These are phyloP conservation scores for Hoplostethus mediterraneus DNA, from an alignment of 2,797 vertebrate species.

Conservation along the genomic window DNA sequence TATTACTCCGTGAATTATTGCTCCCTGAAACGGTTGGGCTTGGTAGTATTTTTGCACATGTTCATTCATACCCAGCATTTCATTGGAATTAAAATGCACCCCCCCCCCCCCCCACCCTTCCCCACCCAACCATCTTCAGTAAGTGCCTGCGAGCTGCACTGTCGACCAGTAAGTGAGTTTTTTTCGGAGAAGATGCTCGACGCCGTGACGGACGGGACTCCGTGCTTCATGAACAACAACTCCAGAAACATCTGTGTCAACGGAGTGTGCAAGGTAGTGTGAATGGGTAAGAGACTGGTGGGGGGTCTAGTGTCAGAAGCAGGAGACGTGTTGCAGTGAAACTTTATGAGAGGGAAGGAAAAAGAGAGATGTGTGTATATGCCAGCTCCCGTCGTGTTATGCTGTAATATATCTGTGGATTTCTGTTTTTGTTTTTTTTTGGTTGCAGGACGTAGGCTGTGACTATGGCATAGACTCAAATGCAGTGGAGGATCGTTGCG, in stretches of 20 bases:
- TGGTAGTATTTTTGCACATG: background rate
- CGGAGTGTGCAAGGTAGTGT: conserved; percentile 99
- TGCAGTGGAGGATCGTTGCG: conserved; percentile 94
- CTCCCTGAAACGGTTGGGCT: background rate
- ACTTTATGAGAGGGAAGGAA: conserved; percentile 6
- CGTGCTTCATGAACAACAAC: conserved; percentile 92
- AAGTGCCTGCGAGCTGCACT: conserved; percentile 94
- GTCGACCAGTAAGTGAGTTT: conserved; percentile 87
- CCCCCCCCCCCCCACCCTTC: no score
- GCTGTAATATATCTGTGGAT: conserved; percentile 66
- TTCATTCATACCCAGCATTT: background rate
- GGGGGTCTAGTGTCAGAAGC: conserved; percentile 22
- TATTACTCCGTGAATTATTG: background rate
- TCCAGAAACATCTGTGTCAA: conserved; percentile 96
- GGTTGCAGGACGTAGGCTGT: conserved; percentile 90
- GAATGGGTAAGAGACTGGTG: conserved; percentile 89
- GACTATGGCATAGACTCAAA: conserved; percentile 97
- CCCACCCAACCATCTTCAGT: conserved; percentile 68
- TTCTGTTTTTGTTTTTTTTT: conserved; percentile 43
- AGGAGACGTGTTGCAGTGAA: conserved; percentile 20
- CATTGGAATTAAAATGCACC: background rate
- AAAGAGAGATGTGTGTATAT: background rate
- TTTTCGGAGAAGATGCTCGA: conserved; percentile 98
- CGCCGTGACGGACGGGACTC: conserved; percentile 93
- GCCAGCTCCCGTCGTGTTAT: conserved; percentile 8